These are phyloP conservation scores for Girardia tigrina DNA, from an alignment of 2,888 invertebrate species.

Conservation along the genomic window DNA sequence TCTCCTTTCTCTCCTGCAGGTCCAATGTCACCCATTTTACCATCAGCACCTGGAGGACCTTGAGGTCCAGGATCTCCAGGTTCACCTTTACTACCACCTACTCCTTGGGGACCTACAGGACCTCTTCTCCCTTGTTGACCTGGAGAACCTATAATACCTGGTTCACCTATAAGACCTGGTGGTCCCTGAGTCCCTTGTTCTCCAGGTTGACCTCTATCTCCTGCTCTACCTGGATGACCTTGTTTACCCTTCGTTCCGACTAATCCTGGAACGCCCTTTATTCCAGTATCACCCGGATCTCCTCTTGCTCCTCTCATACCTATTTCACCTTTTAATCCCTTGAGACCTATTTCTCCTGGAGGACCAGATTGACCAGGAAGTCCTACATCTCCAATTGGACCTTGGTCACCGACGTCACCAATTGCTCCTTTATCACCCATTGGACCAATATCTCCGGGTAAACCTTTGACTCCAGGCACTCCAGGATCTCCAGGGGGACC, in stretches of 20 bases:
- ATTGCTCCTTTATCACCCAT: slow-evolving; percentile 27
- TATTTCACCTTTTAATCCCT: slow-evolving; percentile 28
- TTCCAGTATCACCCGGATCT: slow-evolving; percentile 36
- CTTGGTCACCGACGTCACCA: slow-evolving; percentile 54
- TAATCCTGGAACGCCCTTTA: background rate
- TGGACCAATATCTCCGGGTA: slow-evolving; percentile 2
- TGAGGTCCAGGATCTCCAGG: slow-evolving; percentile 4
- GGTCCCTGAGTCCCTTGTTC: slow-evolving; percentile 36
- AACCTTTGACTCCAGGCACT: background rate
- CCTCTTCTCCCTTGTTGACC: slow-evolving; percentile 28
- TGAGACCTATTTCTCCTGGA: slow-evolving; percentile 30
- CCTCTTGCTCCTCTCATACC: slow-evolving; percentile 32
- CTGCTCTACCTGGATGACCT: slow-evolving; percentile 26
- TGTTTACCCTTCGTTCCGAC: slow-evolving; percentile 23
- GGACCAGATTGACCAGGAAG: background rate
- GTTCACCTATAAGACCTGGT: slow-evolving; percentile 30
- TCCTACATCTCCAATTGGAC: slow-evolving; percentile 56
- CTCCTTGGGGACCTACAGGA: slow-evolving; percentile 15
- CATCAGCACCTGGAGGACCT: background rate
- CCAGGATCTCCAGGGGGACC: slow-evolving; percentile 36
- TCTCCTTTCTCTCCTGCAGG: slow-evolving; percentile 34
- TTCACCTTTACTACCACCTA: background rate
- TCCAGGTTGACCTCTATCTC: background rate
- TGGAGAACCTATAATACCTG: slow-evolving; percentile 23
- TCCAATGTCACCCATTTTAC: slow-evolving; percentile 8